These are phyloP conservation scores for Colletes latitarsis DNA, from an alignment of 1,140 invertebrate species.

Conservation along the genomic window DNA sequence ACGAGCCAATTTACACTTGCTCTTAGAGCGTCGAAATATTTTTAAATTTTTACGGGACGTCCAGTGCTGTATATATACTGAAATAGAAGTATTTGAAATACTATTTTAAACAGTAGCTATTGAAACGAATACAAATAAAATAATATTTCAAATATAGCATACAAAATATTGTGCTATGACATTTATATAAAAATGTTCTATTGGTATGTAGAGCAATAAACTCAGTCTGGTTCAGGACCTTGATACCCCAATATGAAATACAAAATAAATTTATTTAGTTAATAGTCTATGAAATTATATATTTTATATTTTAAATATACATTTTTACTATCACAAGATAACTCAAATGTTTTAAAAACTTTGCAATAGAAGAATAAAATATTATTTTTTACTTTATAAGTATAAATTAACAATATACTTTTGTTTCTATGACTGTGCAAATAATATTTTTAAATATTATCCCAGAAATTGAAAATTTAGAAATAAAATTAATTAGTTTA, in stretches of 20 bases:
- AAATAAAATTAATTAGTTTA: too few species aligned
- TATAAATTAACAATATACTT: too few species aligned
- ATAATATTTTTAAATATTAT: too few species aligned
- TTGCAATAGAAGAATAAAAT: too few species aligned
- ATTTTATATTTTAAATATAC: neutral
- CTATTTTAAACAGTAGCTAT: neutral
- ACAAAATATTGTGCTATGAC: neutral
- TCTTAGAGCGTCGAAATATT: constrained; percentile 1
- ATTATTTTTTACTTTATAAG: too few species aligned
- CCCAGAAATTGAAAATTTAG: too few species aligned
- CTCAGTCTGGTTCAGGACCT: neutral
- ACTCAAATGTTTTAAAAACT: too few species aligned
- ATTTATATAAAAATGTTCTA: neutral
- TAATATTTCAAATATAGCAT: neutral
- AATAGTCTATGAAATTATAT: neutral
- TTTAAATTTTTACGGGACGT: neutral
- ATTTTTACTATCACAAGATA: too few species aligned
- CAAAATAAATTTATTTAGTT: neutral
- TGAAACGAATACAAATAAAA: neutral
- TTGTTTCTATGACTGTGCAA: too few species aligned
- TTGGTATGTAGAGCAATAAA: neutral
- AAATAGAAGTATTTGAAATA: neutral
- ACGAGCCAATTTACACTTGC: constrained; percentile 34
- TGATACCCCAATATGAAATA: neutral
- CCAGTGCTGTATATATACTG: neutral